Evolutionary conservation across 2,113 vertebrate species (phyloP).

Genomic region (Spheniscus mendiculus): DNA sequence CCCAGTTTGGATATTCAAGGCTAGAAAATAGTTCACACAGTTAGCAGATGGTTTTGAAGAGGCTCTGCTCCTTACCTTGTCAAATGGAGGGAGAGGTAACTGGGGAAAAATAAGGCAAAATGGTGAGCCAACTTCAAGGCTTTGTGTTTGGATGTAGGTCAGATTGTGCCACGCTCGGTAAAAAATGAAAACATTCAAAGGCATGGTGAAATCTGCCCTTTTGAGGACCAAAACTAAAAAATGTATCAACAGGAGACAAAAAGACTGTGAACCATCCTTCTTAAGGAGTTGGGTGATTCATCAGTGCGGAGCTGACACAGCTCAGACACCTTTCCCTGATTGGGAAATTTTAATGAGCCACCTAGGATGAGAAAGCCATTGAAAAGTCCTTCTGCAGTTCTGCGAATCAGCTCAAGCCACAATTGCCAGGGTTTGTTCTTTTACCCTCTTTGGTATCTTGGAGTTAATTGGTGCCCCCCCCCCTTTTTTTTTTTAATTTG

Average conservation of each 20-base stretch:
- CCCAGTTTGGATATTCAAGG: background rate
- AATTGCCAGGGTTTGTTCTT: constrained; percentile 50
- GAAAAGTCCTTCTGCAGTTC: constrained; percentile 41
- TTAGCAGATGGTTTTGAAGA: background rate
- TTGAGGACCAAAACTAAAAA: constrained; percentile 39
- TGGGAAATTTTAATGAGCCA: constrained; percentile 68
- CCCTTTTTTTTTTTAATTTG: background rate
- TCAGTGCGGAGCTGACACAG: background rate
- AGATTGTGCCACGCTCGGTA: background rate
- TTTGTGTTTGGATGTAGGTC: constrained; percentile 47
- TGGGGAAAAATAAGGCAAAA: background rate
- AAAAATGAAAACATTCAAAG: constrained; percentile 34
- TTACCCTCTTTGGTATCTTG: constrained; percentile 5
- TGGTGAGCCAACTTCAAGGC: constrained; percentile 26
- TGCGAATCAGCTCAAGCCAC: constrained; percentile 29
- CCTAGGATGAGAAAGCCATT: constrained; percentile 39
- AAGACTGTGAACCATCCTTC: background rate
- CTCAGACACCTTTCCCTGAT: constrained; percentile 50
- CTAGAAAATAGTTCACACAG: constrained; percentile 8
- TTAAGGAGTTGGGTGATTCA: constrained; percentile 29
- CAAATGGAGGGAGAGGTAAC: background rate
- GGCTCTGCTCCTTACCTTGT: background rate
- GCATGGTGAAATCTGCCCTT: constrained; percentile 36
- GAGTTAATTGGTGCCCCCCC: constrained; percentile 33
- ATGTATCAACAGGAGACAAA: constrained; percentile 38